phyloP scores from a whole-genome alignment of 2,113 vertebrate species.

The Pseudopodoces humilis region DNA sequence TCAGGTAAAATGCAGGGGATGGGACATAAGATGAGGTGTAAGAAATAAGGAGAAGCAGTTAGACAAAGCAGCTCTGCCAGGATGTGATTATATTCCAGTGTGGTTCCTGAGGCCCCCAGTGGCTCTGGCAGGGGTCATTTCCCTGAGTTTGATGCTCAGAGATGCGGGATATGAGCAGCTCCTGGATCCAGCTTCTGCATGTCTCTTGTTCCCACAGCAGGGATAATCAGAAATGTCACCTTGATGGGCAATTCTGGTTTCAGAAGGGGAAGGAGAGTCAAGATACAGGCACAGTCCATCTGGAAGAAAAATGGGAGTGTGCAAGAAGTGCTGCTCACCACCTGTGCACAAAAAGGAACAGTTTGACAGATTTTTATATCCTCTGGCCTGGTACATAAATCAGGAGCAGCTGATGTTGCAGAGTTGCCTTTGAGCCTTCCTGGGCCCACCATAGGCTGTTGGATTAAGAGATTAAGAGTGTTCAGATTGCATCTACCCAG shows the following conservation, averaged over 20 bases:
- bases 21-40: not conserved
- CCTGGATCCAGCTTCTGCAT: not conserved
- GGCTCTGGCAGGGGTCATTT: not conserved
- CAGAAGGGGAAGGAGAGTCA: not conserved
- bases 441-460: not conserved
- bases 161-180: not conserved
- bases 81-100: not conserved
- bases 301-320: not conserved
- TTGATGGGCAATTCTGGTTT: not conserved
- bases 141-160: not conserved
- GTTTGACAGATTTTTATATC: not conserved
- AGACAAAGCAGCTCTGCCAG: not conserved
- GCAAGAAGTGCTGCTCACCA: not conserved
- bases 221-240: not conserved
- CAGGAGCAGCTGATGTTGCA: not conserved
- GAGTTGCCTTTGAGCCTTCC: not conserved
- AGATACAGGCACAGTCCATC: not conserved
- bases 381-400: not conserved
- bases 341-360: not conserved
- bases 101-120: not conserved
- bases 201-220: not conserved
- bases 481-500: not conserved
- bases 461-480: not conserved
- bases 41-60: not conserved
- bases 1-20: not conserved